Conservation (phyloP, 2,113 vertebrate species). For the Nanorana parkeri region DNA sequence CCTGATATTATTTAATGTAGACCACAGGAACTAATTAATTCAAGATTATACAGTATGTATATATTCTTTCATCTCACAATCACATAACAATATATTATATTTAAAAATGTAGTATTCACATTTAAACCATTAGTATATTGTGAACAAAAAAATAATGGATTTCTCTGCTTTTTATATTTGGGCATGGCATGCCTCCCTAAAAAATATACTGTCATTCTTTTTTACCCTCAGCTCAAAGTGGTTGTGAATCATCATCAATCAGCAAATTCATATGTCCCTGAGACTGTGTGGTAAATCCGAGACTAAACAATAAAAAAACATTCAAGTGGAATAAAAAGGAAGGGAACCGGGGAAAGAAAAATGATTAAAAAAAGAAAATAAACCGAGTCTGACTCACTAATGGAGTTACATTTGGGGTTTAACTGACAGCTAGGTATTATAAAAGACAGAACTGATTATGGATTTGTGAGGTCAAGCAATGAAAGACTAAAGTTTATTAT, state of each 20-base stretch:
- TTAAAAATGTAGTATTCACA: not conserved
- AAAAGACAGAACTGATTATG: conserved; percentile 39
- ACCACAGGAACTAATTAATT: not conserved
- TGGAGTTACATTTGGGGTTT: conserved; percentile 42
- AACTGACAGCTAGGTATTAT: conserved; percentile 47
- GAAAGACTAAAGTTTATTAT: conserved; percentile 43
- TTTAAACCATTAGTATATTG: not conserved
- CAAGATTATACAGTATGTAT: not conserved
- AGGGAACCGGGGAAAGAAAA: conserved; percentile 44
- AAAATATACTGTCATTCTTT: conserved; percentile 5
- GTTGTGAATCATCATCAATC: conserved; percentile 46
- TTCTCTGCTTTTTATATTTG: conserved; percentile 12
- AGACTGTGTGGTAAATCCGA: not conserved
- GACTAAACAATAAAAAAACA: conserved; percentile 53
- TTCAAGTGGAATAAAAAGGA: conserved; percentile 28
- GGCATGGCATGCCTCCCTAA: conserved; percentile 4
- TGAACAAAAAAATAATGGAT: not conserved
- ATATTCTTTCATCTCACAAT: not conserved
- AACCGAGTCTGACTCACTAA: conserved; percentile 48
- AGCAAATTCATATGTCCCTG: conserved; percentile 34
- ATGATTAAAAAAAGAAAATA: conserved; percentile 35
- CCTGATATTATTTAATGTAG: not conserved
- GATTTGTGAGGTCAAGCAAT: not conserved
- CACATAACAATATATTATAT: not conserved
- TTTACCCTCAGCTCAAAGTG: not conserved